These are phyloP conservation scores for Chironomus striatipennis DNA, from an alignment of 1,140 invertebrate genomes.

Conservation along the genomic window DNA sequence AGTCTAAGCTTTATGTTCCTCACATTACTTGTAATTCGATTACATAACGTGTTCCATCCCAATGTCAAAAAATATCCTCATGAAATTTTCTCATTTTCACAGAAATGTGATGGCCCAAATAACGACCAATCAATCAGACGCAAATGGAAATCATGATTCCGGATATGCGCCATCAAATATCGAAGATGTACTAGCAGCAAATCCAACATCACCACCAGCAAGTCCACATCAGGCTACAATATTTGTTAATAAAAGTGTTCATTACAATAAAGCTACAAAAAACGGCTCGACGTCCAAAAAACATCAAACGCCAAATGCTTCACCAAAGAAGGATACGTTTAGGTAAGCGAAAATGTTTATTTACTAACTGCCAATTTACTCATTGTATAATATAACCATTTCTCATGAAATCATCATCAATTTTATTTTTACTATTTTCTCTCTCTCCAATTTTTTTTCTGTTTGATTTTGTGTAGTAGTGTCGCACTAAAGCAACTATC, in stretches of 20 bases:
- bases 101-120: slow-evolving; percentile 49
- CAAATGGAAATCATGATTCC: slow-evolving; percentile 71
- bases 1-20: too few species aligned
- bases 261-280: slow-evolving; percentile 6
- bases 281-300: slow-evolving; percentile 15
- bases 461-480: slow-evolving; percentile 26
- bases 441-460: background rate
- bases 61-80: background rate
- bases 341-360: slow-evolving; percentile 31
- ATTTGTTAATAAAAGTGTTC: slow-evolving; percentile 16
- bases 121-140: slow-evolving; percentile 48
- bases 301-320: slow-evolving; percentile 33
- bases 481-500: slow-evolving; percentile 39
- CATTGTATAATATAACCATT: background rate
- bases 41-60: background rate
- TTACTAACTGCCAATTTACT: too few species aligned
- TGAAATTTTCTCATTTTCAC: slow-evolving; percentile 24
- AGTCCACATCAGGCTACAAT: slow-evolving; percentile 41
- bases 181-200: slow-evolving; percentile 44
- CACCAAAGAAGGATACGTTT: slow-evolving; percentile 36
- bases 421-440: background rate
- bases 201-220: slow-evolving; percentile 39
- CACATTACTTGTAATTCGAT: too few species aligned
- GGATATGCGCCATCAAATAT: slow-evolving; percentile 63
- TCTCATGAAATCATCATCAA: background rate